Base-by-base conservation (phyloP, 2,113 vertebrate species). In the Trogon melanurus region DNA sequence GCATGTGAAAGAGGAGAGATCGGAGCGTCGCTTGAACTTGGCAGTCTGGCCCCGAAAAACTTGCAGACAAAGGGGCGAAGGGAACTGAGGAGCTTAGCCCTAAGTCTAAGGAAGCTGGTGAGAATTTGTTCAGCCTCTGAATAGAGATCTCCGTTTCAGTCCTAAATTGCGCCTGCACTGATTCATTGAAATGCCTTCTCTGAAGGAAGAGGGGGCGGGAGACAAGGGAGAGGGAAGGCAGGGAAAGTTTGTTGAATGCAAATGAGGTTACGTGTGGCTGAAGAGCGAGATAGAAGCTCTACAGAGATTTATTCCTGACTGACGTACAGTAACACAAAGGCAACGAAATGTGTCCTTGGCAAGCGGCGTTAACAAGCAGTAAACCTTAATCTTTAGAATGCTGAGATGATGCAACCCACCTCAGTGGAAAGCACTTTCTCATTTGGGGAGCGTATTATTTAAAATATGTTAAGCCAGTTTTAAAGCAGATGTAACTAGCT, bases 111-210 rank as follows among this genome's bases (percentile, higher is more conserved):
- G 96, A 95, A 97, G 97, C 97, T 98, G 94, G 97, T 97, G 97
- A 98, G 98, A 98, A 98, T 95, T 85, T 88, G 84, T 96, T 96
- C 97, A 79, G 82, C 62, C 90, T 95, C 95, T 98, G 98, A 98
- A 98, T 97, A 98, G 97, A 97, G 95, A 96, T 95, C 83, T 92
- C 96, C 93, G 17, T 95, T 97, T 97, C 96, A 88, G 92, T 66
- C 79, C 94, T 96, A 97, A 97, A 97, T 97, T 95, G 97, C 97
- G 95, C 95, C 91, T 10, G 74, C 94, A 89, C 96, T 92, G 95
- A 94, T 94, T 97, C 97, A 97, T 98, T 98, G 97, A 98, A 98
- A 98, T 97, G 97, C 97, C 94, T 98, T 94, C 97, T 97, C 95
- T n/a, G 50, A 97, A 93, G 94, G 96, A 97, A 98, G 96, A 95